Base-by-base conservation (phyloP, 1,140 invertebrate genomes). In the Frieseomelitta varia region DNA sequence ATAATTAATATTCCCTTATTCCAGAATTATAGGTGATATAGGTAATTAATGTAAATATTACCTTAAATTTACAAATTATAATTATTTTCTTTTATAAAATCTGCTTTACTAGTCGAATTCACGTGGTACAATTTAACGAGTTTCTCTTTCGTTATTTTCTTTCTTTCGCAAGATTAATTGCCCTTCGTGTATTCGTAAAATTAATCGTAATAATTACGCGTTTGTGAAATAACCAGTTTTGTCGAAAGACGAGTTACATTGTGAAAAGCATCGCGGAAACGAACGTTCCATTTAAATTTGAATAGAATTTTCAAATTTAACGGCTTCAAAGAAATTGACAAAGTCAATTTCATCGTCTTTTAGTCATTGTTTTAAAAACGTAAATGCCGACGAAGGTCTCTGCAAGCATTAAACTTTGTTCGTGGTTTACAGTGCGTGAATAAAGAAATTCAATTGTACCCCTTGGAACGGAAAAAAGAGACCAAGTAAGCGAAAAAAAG, bases 381-480 rank as follows among this genome's bases (percentile, higher is more conserved):
- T 19, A 17, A 79, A 21, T 10, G 14, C 8, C 27, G 14, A 14
- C 51, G 51, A 30, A 55, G 21, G 65, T 69, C 51, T 79, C 30
- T 53, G 27, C 8, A 34, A 53, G 47, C 61, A 47, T 53, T 55
- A 53, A 69, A 69, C 51, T 12, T 27, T 53, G 34, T 47, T 72
- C 53, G 51, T 14, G 77, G 63, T 72, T 72, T 72, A 72, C 55
- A 58, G 78, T 80, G 78, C 78, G 78, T 58, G 78, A 80, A 80
- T 80, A 72, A 80, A 30, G 67, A 72, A 72, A 72, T 72, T 80
- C 72, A 56, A 80, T 72, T 79, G 51, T 69, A 15, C 4, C 24
- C 4, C 58, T 61, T 24, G 17, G 30, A 15, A 34, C 14, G 77
- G 30, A 30, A 77, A 51, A 77, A 39, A n/a, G 39, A 47, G 39